Percentiles rank a stretch among this genome's conserved stretches.
Conservation (phyloP, 30 jellyfish, hydroid and myxozoan genomes). For the Hydractinia echinata region DNA sequence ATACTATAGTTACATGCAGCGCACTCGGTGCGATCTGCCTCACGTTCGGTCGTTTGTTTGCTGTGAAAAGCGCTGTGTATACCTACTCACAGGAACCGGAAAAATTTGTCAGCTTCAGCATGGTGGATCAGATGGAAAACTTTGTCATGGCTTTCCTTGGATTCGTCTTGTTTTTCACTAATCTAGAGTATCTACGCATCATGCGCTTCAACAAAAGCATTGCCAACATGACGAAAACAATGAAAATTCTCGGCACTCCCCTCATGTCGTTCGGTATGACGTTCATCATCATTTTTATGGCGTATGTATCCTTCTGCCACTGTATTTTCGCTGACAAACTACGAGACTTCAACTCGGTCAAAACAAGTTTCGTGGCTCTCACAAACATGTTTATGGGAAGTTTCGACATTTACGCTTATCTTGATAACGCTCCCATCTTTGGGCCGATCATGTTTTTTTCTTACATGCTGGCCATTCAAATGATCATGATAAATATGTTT, state of each 20-base stretch:
- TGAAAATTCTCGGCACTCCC: constrained; percentile 67
- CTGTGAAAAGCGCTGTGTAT: constrained; percentile 81
- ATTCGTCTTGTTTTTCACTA: constrained; percentile 68
- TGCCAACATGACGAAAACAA: constrained; percentile 64
- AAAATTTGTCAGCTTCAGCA: constrained; percentile 68
- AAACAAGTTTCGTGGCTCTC: constrained; percentile 63
- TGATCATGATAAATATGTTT: constrained; percentile 84
- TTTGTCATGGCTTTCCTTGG: constrained; percentile 63
- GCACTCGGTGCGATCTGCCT: constrained; percentile 65
- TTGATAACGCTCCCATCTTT: constrained; percentile 54
- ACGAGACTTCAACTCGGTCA: constrained; percentile 29
- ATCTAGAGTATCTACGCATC: constrained; percentile 71
- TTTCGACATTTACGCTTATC: constrained; percentile 60
- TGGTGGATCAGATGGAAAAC: constrained; percentile 73
- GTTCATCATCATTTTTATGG: constrained; percentile 60
- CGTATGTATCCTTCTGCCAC: constrained; percentile 77
- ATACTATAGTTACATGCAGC: constrained; percentile 64
- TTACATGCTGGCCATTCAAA: constrained; percentile 74
- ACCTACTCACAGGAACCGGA: constrained; percentile 71
- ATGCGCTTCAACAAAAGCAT: constrained; percentile 73
- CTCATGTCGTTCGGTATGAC: constrained; percentile 72
- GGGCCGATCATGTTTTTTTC: constrained; percentile 84
- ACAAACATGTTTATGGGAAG: constrained; percentile 84
- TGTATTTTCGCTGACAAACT: constrained; percentile 59
- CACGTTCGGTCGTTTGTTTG: constrained; percentile 77